Percentiles rank a stretch among this genome's conserved stretches.
Conservation (phyloP, 2,113 vertebrate genomes). For the Coptodon rendalli region DNA sequence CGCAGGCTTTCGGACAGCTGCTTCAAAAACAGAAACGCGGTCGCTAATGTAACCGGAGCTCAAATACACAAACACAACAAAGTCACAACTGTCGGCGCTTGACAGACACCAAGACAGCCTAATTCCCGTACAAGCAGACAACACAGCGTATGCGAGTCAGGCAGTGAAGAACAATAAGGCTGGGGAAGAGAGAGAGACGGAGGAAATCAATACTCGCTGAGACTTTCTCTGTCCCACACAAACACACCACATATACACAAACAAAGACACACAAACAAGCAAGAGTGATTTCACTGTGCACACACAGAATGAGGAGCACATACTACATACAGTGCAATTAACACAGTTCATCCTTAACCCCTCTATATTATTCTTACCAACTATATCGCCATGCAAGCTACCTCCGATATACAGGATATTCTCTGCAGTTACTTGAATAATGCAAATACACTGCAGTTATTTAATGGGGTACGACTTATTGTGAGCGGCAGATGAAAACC, state of each 20-base stretch:
- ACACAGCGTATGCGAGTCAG: conserved; percentile 1
- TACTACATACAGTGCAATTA: not conserved
- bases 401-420: not conserved
- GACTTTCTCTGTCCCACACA: not conserved
- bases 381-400: not conserved
- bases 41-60: not conserved
- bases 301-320: not conserved
- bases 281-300: not conserved
- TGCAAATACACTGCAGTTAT: not conserved
- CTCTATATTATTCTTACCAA: not conserved
- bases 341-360: not conserved
- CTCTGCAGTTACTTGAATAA: not conserved
- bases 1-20: not conserved
- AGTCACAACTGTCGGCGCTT: not conserved
- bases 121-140: conserved; percentile 23
- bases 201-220: conserved; percentile 3
- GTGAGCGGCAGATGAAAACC: not conserved
- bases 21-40: not conserved
- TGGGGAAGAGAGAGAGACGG: not conserved
- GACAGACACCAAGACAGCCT: conserved; percentile 8
- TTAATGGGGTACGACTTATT: not conserved
- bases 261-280: not conserved
- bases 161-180: conserved; percentile 45
- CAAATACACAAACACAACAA: not conserved
- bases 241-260: not conserved